These are phyloP conservation scores for Idaea biselata DNA, from an alignment of 2,888 invertebrate genomes.

Conservation along the genomic window DNA sequence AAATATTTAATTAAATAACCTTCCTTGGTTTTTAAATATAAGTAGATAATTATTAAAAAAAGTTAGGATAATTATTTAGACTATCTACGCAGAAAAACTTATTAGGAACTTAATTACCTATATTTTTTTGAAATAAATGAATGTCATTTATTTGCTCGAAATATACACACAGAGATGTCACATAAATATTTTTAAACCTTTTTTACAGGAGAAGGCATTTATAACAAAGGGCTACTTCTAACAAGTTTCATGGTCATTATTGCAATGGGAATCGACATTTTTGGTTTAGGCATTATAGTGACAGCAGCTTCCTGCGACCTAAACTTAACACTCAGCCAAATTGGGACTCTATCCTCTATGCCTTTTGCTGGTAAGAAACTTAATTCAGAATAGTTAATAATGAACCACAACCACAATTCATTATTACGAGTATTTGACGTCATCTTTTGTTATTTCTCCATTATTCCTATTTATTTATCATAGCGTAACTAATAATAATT, in stretches of 20 bases:
- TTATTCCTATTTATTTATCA: too few species aligned
- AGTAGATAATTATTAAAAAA: background rate
- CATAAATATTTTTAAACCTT: too few species aligned
- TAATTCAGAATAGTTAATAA: background rate
- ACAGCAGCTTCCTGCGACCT: conserved; percentile 80
- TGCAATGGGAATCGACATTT: conserved; percentile 77
- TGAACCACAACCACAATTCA: too few species aligned
- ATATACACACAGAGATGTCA: too few species aligned
- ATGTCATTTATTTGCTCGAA: too few species aligned
- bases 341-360: conserved; percentile 76
- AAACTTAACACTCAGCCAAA: conserved; percentile 66
- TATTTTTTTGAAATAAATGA: too few species aligned
- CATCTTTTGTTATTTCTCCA: too few species aligned
- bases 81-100: background rate
- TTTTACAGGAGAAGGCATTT: conserved; percentile 66
- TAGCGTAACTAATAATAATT: too few species aligned
- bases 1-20: too few species aligned
- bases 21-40: background rate
- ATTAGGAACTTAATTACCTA: too few species aligned
- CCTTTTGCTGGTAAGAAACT: conserved; percentile 70
- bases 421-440: too few species aligned
- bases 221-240: conserved; percentile 71
- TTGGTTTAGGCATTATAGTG: conserved; percentile 77
- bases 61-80: background rate
- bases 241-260: conserved; percentile 73